Evolutionary conservation across 2,113 vertebrate species (phyloP).

Genomic region (Oplegnathus fasciatus): DNA sequence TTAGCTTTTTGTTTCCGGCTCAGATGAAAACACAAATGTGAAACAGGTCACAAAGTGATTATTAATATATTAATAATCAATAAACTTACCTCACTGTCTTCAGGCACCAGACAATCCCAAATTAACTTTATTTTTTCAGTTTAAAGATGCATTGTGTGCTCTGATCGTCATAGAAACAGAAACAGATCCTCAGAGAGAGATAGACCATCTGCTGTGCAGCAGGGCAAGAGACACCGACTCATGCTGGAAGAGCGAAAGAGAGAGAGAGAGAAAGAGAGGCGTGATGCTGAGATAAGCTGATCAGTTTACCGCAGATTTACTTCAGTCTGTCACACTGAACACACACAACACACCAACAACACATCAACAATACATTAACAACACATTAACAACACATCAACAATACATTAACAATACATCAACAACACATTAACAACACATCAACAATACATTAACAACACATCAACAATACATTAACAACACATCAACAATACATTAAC

Average conservation of each 20-base stretch:
- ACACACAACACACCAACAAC: neutral
- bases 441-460: too few species aligned
- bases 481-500: too few species aligned
- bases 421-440: too few species aligned
- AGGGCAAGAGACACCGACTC: neutral
- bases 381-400: neutral
- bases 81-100: conserved; percentile 11
- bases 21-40: too few species aligned
- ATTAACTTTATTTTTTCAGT: neutral
- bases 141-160: neutral
- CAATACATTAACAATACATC: too few species aligned
- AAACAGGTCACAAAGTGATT: neutral
- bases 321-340: conserved; percentile 22
- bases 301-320: conserved; percentile 15
- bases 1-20: too few species aligned
- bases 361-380: neutral
- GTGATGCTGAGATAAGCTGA: conserved; percentile 24
- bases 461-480: too few species aligned
- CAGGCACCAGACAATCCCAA: neutral
- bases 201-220: conserved; percentile 4
- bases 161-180: neutral
- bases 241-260: too few species aligned
- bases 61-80: neutral
- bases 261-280: neutral
- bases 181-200: neutral